These are phyloP conservation scores for Fukomys damarensis DNA, from an alignment of 2,113 vertebrate species.

Conservation along the genomic window DNA sequence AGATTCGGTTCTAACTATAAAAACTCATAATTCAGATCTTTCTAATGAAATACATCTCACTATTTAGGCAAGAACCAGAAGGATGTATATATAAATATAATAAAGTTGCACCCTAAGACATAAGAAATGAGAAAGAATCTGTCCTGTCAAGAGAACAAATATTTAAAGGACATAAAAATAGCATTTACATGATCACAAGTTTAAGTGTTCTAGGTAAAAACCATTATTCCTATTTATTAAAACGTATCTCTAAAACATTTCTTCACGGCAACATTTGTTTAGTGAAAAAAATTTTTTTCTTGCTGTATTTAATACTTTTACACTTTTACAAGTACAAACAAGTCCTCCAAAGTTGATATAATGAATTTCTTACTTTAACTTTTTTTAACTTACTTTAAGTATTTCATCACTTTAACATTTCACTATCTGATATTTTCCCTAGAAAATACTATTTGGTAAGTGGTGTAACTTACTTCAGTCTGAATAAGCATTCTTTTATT, in stretches of 20 bases:
- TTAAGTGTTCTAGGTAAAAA: constrained; percentile 27
- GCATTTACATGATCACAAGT: constrained; percentile 8
- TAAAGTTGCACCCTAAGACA: constrained; percentile 23
- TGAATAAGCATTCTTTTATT: not conserved
- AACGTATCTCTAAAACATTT: not conserved
- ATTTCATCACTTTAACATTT: not conserved
- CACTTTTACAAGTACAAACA: not conserved
- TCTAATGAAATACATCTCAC: constrained; percentile 46
- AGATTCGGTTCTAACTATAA: constrained; percentile 9
- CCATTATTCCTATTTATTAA: constrained; percentile 30
- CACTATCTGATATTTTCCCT: not conserved
- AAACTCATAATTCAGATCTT: constrained; percentile 21
- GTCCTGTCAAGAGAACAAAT: not conserved
- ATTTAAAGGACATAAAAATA: not conserved
- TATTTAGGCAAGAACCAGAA: constrained; percentile 45
- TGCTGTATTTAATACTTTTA: constrained; percentile 17
- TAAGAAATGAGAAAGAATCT: not conserved
- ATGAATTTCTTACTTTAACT: not conserved
- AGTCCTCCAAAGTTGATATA: constrained; percentile 32
- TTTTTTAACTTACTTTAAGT: constrained; percentile 20
- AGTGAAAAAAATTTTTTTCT: constrained; percentile 43
- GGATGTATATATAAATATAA: constrained; percentile 1
- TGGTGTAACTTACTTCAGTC: not conserved
- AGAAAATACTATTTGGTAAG: not conserved
- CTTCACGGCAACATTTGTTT: constrained; percentile 7